Base-by-base conservation (phyloP, 2,888 invertebrate genomes). In the Archaeoteleia sp. region DNA sequence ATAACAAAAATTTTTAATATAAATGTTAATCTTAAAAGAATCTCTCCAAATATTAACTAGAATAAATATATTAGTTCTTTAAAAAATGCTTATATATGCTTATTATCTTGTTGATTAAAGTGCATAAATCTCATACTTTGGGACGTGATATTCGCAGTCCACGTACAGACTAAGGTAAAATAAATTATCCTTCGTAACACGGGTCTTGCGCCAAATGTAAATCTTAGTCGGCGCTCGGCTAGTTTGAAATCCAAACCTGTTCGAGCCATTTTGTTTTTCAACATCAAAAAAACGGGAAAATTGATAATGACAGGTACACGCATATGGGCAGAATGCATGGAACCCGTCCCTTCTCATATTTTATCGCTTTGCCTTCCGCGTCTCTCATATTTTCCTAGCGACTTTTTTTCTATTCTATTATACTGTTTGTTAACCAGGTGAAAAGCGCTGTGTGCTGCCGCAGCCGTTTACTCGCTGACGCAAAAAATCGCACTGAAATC, bases 361-460 rank as follows among this genome's bases (percentile, higher is more conserved):
- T 61, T 39, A 55, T 42, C 46, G 49, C 35, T 46, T 40, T 42
- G 37, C 42, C 37, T n/a, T 35, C 53, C 51, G 40, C 46, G 62
- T 65, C 53, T 46, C 48, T 46, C 62, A 35, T 49, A 60, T 65
- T 65, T 65, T 69, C 25, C 57, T 48, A 10, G 54, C 49, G 43
- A 46, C 48, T 40, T 65, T 55, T 54, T 63, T 57, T 69, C 23
- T 53, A 58, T 53, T 46, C 48, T 14, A 29, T 42, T 27, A 35
- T 32, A 34, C 57, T 57, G 51, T 57, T 69, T 69, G 62, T 67
- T 60, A 60, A 63, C 66, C 58, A 57, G 39, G 58, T 68, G 62
- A 70, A 70, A 67, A 67, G 62, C 66, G 34, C 45, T n/a, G n/a
- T n/a, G n/a, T 54, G 67, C 61, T 37, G 42, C 40, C 17, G 53